Evolutionary conservation across 1,140 invertebrate species (phyloP), one percentile per base, ranked within the genome.

Genomic region (Nasonia vitripennis): DNA sequence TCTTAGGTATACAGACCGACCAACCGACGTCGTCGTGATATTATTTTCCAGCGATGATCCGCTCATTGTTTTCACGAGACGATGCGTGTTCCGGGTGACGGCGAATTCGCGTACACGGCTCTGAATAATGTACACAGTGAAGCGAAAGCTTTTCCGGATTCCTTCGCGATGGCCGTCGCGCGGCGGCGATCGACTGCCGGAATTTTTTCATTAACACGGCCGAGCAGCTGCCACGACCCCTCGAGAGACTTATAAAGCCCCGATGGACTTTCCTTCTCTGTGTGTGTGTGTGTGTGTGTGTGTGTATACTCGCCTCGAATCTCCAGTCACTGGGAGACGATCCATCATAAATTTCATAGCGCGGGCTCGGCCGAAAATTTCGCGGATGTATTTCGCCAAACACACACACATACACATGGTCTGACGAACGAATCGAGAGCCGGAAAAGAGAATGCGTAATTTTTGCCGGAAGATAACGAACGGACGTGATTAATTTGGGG

Each of bases 341-440:
- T 92, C 89, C 90, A 91, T 92, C 91, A 92, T 89, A 88, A 90
- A 89, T 91, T 92, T 92, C 91, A 90, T 91, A 90, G 81, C 7
- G 17, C 2, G 17, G 17, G 2, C 0, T n/a, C 27, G 6, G 17
- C 27, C 89, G 87, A 85, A 91, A 91, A 91, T 90, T 92, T 91
- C 85, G 88, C 80, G 87, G 87, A 88, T 62, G 55, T n/a, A 1
- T 62, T 17, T 14, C 55, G 1, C 27, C 12, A 51, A 1, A 17
- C 12, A 17, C 12, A 51, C 12, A 51, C 4, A 55, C 12, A 55
- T 2, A 55, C 12, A 20, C 12, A 55, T 5, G 4, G 14, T 1
- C 2, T 20, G 55, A n/a, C 55, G 55, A 62, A n/a, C 9, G 55
- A 62, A 62, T 62, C 55, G 20, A 17, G 48, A 82, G 48, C 20